Conservation (phyloP, 2,797 vertebrate genomes). For the Melanotaenia maccullochi region DNA sequence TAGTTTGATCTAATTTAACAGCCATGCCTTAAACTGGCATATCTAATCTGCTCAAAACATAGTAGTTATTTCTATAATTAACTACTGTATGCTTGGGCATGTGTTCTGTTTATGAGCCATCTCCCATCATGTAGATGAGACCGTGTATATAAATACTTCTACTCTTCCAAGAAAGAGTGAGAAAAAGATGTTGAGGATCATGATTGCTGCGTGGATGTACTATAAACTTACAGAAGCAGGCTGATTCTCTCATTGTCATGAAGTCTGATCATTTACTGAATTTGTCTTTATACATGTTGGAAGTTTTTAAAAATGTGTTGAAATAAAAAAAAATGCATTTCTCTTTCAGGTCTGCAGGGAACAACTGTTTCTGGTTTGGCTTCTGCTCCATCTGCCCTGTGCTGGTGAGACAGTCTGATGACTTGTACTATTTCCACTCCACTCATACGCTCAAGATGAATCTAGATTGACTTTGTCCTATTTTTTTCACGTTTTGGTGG, state of each 20-base stretch:
- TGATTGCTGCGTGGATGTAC: background rate
- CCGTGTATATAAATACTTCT: background rate
- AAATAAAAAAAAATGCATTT: background rate
- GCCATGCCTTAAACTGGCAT: background rate
- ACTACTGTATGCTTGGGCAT: background rate
- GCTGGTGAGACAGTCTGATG: slow-evolving; percentile 4
- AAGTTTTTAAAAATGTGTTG: background rate
- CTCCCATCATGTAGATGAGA: slow-evolving; percentile 21
- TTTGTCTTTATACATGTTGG: background rate
- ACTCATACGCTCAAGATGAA: slow-evolving; percentile 13
- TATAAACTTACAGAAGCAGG: background rate
- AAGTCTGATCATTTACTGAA: background rate
- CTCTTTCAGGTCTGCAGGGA: slow-evolving; percentile 52
- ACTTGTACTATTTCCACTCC: background rate
- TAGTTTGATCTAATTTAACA: background rate
- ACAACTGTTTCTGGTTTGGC: slow-evolving; percentile 16
- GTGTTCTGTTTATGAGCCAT: slow-evolving; percentile 16
- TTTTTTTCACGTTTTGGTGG: background rate
- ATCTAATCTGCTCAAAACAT: background rate
- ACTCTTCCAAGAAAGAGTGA: background rate
- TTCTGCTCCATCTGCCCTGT: background rate
- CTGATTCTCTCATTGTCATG: background rate
- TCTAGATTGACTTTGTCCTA: slow-evolving; percentile 31
- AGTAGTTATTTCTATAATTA: slow-evolving; percentile 17
- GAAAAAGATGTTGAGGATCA: slow-evolving; percentile 2